Base-by-base conservation (phyloP, 2,888 invertebrate species). In the Eupithecia exiguata region DNA sequence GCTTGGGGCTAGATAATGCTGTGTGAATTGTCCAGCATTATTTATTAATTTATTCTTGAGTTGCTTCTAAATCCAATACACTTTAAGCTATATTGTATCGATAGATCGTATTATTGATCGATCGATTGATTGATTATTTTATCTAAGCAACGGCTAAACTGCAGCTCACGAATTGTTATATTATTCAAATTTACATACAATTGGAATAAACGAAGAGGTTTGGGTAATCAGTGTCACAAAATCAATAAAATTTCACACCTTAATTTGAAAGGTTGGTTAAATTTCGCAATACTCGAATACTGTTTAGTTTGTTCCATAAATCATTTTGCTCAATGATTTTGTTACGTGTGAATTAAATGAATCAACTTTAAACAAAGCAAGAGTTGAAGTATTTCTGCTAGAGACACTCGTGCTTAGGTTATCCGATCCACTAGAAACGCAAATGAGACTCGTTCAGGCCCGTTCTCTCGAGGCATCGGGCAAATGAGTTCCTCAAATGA, bases 401-500 rank as follows among this genome's bases (percentile, higher is more conserved):
- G 35, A 72, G 38, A 69, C 21, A 81, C 81, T 78, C 79, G 78
- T 81, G 81, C 72, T 75, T 18, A 25, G 69, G 30, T 49, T 53
- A 49, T 66, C 82, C 81, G 84, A 81, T 83, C 83, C 84, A 86
- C 86, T 88, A 86, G 86, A 86, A 87, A 91, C 89, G 91, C 90
- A 91, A 91, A 91, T 91, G 90, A 92, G 89, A 85, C 88, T 87
- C 89, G 87, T 87, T 87, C 89, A 91, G 89, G 85, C 88, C 86
- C 89, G 87, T 87, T 87, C 89, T 89, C 88, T 79, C 81, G 89
- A 86, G 90, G 88, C 86, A 85, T 81, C 86, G 84, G 77, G 88
- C 89, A 91, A 91, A 91, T 91, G 91, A 91, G 91, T 90, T 91
- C 88, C 90, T 90, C 89, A 90, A 91, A 91, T 92, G 92, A 91